These are phyloP conservation scores for Diogma glabrata DNA, from an alignment of 2,888 invertebrate species.

Conservation along the genomic window DNA sequence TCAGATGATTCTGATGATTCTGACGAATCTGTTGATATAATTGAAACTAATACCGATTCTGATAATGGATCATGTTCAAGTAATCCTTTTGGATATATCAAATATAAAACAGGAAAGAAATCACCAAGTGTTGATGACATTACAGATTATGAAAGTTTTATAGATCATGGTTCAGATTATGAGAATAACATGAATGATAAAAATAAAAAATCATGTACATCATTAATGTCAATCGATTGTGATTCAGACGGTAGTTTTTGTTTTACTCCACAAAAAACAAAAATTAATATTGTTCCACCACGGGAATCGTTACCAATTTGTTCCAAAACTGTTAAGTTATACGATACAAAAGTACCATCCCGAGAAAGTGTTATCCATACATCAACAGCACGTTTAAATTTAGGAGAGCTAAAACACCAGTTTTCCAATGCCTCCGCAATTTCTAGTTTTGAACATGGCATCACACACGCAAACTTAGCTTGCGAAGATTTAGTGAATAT, in stretches of 20 bases:
- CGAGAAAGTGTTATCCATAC: constrained; percentile 36
- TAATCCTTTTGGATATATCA: constrained; percentile 54
- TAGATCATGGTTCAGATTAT: constrained; percentile 36
- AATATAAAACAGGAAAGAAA: constrained; percentile 46
- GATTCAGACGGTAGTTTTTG: constrained; percentile 12
- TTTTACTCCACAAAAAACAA: neutral
- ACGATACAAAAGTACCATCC: constrained; percentile 27
- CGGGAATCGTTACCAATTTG: constrained; percentile 32
- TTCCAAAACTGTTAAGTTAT: constrained; percentile 29
- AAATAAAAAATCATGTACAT: constrained; percentile 23
- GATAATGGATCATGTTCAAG: constrained; percentile 40
- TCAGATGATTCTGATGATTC: constrained; percentile 1
- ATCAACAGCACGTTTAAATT: constrained; percentile 38
- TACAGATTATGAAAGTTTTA: constrained; percentile 38
- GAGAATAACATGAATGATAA: constrained; percentile 39
- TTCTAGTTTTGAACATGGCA: constrained; percentile 44
- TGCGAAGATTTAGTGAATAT: constrained; percentile 57
- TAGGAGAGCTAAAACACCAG: constrained; percentile 35
- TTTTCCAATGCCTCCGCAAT: constrained; percentile 50
- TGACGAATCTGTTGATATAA: neutral
- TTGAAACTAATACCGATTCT: constrained; percentile 39
- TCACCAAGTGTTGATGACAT: constrained; percentile 34
- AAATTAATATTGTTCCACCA: constrained; percentile 1
- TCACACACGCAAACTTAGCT: constrained; percentile 44
- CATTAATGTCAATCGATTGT: constrained; percentile 20